Base-by-base conservation (phyloP, 2,113 vertebrate genomes). In the Pachypanchax playfairii region DNA sequence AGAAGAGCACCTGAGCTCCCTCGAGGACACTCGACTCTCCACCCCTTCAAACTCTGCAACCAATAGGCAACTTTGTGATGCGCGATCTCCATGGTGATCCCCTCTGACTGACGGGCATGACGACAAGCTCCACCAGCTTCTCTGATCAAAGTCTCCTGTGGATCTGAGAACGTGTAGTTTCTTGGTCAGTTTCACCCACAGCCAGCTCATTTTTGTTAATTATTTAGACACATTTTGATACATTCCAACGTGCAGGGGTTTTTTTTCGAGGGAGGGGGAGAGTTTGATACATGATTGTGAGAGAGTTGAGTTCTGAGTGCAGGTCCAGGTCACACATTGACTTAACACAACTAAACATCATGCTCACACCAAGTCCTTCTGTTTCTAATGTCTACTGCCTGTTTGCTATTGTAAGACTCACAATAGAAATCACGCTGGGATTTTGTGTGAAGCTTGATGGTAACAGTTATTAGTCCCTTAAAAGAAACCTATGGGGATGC, bases 351-450 rank as follows among this genome's bases (percentile, higher is more conserved):
- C 76, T 73, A 66, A 81, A 83, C 63, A 50, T 70, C 47, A 57
- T 84, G 74, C 73, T 50, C 74, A 65, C 83, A 70, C 61, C 69
- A 64, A 79, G 58, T 69, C 86, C 63, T 78, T 87, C 71, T 80
- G 65, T 69, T 79, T 77, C 88, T 90, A 90, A 90, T 86, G 83
- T 86, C 87, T 80, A 87, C 85, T 55, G 83, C 81, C 86, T 86
- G 84, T 84, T 65, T 72, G 72, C 80, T 74, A 87, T 90, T 92
- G 88, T 91, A 49, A 33, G 22, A 28, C 26, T 53, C 59, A 92
- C 90, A 91, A 92, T 90, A 71, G 89, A 70, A 47, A 75, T 83
- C 87, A 90, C 43, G 82, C 90, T 90, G 91, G 81, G 89, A 86
- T 89, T 88, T 90, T 88, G 87, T 87, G 70, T 83, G 76, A 63